Evolutionary conservation across 2,797 vertebrate genomes (phyloP).

Genomic region (Hydrolagus colliei): DNA sequence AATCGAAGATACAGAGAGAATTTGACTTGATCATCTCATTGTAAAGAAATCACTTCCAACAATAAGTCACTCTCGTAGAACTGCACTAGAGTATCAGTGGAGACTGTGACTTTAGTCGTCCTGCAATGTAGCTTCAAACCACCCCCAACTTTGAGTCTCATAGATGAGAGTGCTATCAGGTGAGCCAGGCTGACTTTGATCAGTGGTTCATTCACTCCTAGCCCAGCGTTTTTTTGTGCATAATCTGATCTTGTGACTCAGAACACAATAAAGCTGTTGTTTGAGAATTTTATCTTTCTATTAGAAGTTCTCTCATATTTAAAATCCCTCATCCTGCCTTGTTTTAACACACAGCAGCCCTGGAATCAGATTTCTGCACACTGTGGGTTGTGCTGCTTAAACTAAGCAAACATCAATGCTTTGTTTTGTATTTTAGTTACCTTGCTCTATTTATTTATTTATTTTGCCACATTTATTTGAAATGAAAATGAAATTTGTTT

Average conservation of each 20-base stretch:
- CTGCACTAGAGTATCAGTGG: neutral
- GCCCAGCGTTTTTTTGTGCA: no score
- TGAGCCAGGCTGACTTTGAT: neutral
- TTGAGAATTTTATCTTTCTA: neutral
- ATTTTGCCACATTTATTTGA: constrained; percentile 7
- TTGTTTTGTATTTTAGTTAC: constrained; percentile 25
- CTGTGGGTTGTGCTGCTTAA: neutral
- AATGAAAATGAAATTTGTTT: constrained; percentile 11
- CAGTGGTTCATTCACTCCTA: no score
- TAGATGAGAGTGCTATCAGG: neutral
- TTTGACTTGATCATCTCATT: neutral
- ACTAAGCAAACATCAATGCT: neutral
- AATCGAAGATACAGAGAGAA: neutral
- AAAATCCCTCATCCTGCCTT: neutral
- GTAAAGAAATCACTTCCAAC: neutral
- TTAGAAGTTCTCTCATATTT: neutral
- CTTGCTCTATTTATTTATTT: neutral
- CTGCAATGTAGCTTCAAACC: neutral
- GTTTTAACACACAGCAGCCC: neutral
- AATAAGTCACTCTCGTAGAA: neutral
- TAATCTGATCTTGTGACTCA: neutral
- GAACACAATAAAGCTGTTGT: neutral
- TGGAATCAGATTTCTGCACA: neutral
- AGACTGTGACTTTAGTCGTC: neutral
- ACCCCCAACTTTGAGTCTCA: neutral